These are phyloP conservation scores for Charaxes varanes DNA, from an alignment of 1,140 invertebrate genomes.

Conservation along the genomic window DNA sequence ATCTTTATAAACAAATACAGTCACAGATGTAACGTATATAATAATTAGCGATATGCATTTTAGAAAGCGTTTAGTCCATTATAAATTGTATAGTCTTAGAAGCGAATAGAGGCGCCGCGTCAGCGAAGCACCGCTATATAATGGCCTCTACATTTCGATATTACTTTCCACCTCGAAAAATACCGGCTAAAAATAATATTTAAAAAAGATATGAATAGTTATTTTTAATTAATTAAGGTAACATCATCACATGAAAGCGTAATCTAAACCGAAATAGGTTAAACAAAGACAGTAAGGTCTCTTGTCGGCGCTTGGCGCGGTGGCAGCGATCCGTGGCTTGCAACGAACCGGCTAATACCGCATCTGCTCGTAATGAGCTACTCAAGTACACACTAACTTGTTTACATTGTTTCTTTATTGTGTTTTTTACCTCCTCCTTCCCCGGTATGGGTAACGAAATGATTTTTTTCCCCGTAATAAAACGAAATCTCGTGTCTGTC, in stretches of 20 bases:
- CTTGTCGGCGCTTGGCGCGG: slow-evolving; percentile 24
- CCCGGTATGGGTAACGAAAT: slow-evolving; percentile 43
- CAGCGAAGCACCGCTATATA: slow-evolving; percentile 11
- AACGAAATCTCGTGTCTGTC: slow-evolving; percentile 54
- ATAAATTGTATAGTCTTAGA: too few species aligned
- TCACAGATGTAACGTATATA: too few species aligned
- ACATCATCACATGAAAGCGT: slow-evolving; percentile 54
- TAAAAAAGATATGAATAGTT: slow-evolving; percentile 30
- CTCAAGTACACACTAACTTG: slow-evolving; percentile 71
- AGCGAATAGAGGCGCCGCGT: too few species aligned
- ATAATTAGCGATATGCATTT: too few species aligned
- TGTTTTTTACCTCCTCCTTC: slow-evolving; percentile 66
- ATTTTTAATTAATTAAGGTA: slow-evolving; percentile 61
- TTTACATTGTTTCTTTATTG: slow-evolving; percentile 73
- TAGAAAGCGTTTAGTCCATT: too few species aligned
- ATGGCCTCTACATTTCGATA: slow-evolving; percentile 11
- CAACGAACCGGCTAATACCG: slow-evolving; percentile 59
- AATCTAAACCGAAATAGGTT: slow-evolving; percentile 71
- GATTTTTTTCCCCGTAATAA: slow-evolving; percentile 65
- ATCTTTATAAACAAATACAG: too few species aligned
- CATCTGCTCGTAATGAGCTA: slow-evolving; percentile 69
- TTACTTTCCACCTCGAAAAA: slow-evolving; percentile 18
- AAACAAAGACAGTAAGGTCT: slow-evolving; percentile 50
- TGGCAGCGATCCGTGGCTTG: slow-evolving; percentile 39
- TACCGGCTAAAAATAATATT: slow-evolving; percentile 16